phyloP scores from a whole-genome alignment of 2,888 invertebrate species.

The Leptothorax acervorum region DNA sequence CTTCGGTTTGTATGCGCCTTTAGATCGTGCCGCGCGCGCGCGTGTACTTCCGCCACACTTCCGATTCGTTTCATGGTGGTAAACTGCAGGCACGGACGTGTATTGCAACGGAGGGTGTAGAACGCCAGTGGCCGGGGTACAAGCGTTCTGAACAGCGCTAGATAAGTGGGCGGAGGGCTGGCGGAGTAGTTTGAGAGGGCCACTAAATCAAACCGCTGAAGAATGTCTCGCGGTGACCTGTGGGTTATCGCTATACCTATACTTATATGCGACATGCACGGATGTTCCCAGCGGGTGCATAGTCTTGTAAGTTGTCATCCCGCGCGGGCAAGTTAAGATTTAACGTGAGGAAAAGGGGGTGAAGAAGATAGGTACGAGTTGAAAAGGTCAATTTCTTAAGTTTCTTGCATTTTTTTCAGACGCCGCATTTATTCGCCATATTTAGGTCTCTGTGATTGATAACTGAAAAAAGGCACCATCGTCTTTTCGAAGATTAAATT shows the following conservation, averaged over 20 bases:
- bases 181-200: constrained; percentile 46
- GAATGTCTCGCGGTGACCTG: constrained; percentile 78
- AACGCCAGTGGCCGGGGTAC: background rate
- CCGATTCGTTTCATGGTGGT: constrained; percentile 34
- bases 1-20: constrained; percentile 32
- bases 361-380: background rate
- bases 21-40: constrained; percentile 11
- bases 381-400: constrained; percentile 13
- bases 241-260: constrained; percentile 57
- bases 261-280: constrained; percentile 48
- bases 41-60: constrained; percentile 32
- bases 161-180: constrained; percentile 17
- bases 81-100: constrained; percentile 19
- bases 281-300: constrained; percentile 18
- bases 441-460: background rate
- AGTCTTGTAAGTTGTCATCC: constrained; percentile 42
- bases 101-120: background rate
- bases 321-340: constrained; percentile 29
- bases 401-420: background rate
- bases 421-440: background rate
- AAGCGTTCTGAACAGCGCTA: constrained; percentile 23
- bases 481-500: background rate
- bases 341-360: background rate
- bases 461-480: background rate
- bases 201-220: constrained; percentile 72